These are phyloP conservation scores for Branchinecta lindahli DNA, from an alignment of 1,140 invertebrate genomes.

Conservation along the genomic window DNA sequence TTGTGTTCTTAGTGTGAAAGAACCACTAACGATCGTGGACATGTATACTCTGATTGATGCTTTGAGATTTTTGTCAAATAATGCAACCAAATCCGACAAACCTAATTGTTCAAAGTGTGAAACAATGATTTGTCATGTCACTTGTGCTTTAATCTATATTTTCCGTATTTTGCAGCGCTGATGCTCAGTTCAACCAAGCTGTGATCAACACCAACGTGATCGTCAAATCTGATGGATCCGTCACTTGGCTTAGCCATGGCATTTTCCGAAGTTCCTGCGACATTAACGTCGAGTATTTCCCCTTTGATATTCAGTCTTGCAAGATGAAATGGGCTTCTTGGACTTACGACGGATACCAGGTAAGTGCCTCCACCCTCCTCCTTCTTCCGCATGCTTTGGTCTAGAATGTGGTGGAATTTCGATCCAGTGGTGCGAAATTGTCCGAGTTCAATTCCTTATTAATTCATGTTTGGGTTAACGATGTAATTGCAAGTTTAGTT, in stretches of 20 bases:
- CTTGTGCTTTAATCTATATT: background rate
- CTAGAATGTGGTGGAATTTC: no score
- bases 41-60: no score
- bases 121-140: no score
- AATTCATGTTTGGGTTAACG: no score
- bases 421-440: no score
- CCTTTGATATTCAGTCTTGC: conserved; percentile 81
- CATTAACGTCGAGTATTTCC: conserved; percentile 85
- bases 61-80: no score
- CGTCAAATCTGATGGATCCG: conserved; percentile 43
- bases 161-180: conserved; percentile 45
- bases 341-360: conserved; percentile 90
- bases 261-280: conserved; percentile 75
- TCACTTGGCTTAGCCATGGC: conserved; percentile 62
- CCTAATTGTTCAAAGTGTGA: no score
- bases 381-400: background rate
- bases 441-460: no score
- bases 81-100: no score
- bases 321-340: conserved; percentile 89
- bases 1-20: no score
- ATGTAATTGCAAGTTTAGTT: no score
- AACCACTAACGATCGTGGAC: no score
- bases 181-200: conserved; percentile 57
- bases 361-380: conserved; percentile 31
- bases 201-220: conserved; percentile 71